Evolutionary conservation across 2,888 invertebrate species (phyloP).

Genomic region (Lasius fuliginosus): DNA sequence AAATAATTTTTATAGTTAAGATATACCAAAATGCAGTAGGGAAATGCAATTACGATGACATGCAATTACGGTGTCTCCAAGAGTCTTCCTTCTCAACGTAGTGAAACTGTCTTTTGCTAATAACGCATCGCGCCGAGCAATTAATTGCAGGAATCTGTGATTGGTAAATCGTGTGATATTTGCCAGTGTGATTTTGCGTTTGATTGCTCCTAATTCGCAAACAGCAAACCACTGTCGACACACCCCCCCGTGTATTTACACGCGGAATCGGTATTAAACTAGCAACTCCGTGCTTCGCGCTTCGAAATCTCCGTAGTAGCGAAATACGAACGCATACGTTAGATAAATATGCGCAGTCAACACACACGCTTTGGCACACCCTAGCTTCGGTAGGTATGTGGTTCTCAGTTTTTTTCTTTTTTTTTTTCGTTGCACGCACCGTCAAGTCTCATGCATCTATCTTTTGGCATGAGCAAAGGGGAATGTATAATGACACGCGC

Average conservation of each 20-base stretch:
- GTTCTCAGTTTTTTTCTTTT: slow-evolving; percentile 36
- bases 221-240: slow-evolving; percentile 78
- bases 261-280: slow-evolving; percentile 77
- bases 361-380: slow-evolving; percentile 34
- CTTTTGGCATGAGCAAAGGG: slow-evolving; percentile 33
- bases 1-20: background rate
- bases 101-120: slow-evolving; percentile 16
- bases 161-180: slow-evolving; percentile 79
- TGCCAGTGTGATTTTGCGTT: slow-evolving; percentile 81
- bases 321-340: slow-evolving; percentile 45
- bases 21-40: background rate
- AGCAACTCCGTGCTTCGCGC: slow-evolving; percentile 67
- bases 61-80: background rate
- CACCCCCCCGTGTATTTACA: slow-evolving; percentile 74
- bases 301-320: slow-evolving; percentile 62
- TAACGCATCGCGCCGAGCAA: slow-evolving; percentile 57
- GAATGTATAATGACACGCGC: slow-evolving; percentile 50
- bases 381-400: slow-evolving; percentile 22
- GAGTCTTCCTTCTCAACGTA: background rate
- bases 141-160: slow-evolving; percentile 73
- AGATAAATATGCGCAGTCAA: slow-evolving; percentile 46
- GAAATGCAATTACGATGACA: background rate
- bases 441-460: slow-evolving; percentile 36
- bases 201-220: slow-evolving; percentile 84
- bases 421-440: slow-evolving; percentile 24